A percentile compares a stretch with the other conserved stretches of the same genome.
phyloP scores from a whole-genome alignment of 2,797 vertebrate genomes.

The Xiphophorus birchmanni region DNA sequence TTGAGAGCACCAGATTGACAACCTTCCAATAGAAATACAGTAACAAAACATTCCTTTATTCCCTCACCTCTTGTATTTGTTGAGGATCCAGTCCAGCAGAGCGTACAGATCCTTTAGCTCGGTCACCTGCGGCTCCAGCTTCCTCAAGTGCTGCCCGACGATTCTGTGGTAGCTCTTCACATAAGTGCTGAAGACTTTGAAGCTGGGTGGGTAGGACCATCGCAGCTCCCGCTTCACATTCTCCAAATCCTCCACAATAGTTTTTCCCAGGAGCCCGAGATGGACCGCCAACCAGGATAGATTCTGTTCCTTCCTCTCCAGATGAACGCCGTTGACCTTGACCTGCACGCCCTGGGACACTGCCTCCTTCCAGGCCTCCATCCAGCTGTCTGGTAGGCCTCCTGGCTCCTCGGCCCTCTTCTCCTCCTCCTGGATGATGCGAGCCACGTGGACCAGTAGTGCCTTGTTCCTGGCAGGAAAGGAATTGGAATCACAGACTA shows the following conservation, averaged over 20 bases:
- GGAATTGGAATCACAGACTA: constrained; percentile 81
- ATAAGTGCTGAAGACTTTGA: constrained; percentile 85
- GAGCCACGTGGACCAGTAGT: constrained; percentile 72
- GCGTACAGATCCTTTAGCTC: constrained; percentile 78
- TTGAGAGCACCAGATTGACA: neutral
- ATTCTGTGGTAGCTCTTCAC: constrained; percentile 82
- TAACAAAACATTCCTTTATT: neutral
- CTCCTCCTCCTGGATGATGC: constrained; percentile 86
- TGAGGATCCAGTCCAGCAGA: constrained; percentile 88
- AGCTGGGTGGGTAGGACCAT: constrained; percentile 84
- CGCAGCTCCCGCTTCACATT: constrained; percentile 81
- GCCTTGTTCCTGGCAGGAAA: constrained; percentile 63
- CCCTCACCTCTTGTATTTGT: constrained; percentile 86
- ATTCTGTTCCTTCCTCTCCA: constrained; percentile 61
- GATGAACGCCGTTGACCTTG: constrained; percentile 69
- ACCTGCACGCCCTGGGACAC: constrained; percentile 74
- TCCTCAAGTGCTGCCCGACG: constrained; percentile 81
- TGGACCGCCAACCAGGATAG: constrained; percentile 78
- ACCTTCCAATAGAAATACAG: neutral
- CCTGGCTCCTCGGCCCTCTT: constrained; percentile 42
- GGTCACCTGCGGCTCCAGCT: constrained; percentile 63
- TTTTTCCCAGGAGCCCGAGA: constrained; percentile 80
- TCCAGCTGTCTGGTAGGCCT: constrained; percentile 82
- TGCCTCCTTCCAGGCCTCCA: constrained; percentile 82
- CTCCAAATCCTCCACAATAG: constrained; percentile 81